Conservation (phyloP, 2,888 invertebrate genomes). For the Drosophila differens region DNA sequence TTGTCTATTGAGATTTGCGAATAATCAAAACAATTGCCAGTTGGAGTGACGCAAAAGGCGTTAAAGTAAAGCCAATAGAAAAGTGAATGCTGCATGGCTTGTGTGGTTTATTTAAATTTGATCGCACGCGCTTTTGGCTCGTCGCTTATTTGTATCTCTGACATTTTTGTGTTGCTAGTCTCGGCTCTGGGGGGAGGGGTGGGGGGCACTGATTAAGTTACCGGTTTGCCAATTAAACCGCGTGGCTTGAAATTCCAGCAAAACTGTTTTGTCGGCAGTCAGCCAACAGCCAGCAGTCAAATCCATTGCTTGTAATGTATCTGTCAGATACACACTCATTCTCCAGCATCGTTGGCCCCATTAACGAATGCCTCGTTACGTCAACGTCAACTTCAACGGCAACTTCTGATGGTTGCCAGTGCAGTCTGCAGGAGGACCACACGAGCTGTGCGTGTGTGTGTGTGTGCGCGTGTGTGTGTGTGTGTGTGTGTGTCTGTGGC, state of each 20-base stretch:
- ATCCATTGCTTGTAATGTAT: constrained; percentile 57
- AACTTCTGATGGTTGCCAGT: constrained; percentile 7
- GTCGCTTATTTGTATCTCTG: constrained; percentile 16
- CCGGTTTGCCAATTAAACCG: constrained; percentile 66
- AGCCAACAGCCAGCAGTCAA: constrained; percentile 9
- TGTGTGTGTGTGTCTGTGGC: background rate
- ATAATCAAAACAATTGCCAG: background rate
- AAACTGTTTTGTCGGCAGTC: constrained; percentile 12
- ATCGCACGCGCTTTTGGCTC: constrained; percentile 22
- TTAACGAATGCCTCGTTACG: constrained; percentile 24
- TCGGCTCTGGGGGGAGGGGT: background rate
- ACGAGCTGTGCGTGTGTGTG: background rate
- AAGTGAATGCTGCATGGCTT: constrained; percentile 11
- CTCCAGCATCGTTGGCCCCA: constrained; percentile 15
- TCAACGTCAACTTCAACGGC: constrained; percentile 9
- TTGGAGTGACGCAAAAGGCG: constrained; percentile 3
- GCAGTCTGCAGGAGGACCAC: background rate
- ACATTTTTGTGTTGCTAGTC: background rate
- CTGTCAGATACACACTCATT: constrained; percentile 49
- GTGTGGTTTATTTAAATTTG: constrained; percentile 10
- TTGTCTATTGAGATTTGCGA: background rate
- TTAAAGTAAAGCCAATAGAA: background rate
- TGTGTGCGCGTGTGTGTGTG: background rate
- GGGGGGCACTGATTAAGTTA: constrained; percentile 49
- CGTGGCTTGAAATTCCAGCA: constrained; percentile 56